A percentile compares a stretch with the other conserved stretches of the same genome.
Evolutionary conservation across 2,113 vertebrate species (phyloP).

Genomic region (Chitala chitala): DNA sequence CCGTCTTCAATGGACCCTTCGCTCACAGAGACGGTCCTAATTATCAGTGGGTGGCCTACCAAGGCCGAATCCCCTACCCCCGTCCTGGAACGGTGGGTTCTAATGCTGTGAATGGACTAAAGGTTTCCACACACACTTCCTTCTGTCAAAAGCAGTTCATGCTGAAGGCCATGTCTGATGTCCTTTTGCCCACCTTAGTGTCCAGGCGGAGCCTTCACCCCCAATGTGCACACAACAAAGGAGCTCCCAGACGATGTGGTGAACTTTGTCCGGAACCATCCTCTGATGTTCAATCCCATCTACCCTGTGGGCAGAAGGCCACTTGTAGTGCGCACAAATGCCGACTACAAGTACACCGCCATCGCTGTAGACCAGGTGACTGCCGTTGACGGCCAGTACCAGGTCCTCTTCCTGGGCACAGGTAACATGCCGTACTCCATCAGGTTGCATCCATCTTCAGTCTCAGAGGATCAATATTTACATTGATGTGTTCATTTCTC

Average conservation of each 20-base stretch:
- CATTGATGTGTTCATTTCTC: too few relatives aligned
- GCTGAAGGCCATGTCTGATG: background rate
- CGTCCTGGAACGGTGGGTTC: conserved; percentile 90
- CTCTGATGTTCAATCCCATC: conserved; percentile 92
- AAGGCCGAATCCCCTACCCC: conserved; percentile 92
- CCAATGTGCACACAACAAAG: conserved; percentile 83
- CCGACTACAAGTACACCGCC: conserved; percentile 87
- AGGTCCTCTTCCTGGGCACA: conserved; percentile 92
- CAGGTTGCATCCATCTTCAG: background rate
- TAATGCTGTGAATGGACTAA: too few relatives aligned
- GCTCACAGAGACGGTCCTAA: conserved; percentile 94
- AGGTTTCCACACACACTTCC: background rate
- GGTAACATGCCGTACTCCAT: conserved; percentile 55
- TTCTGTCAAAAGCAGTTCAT: background rate
- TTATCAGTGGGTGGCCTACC: conserved; percentile 91
- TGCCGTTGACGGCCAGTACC: conserved; percentile 87
- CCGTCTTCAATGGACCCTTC: conserved; percentile 95
- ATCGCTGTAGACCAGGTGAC: conserved; percentile 88
- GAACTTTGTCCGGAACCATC: conserved; percentile 92
- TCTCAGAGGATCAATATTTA: too few relatives aligned
- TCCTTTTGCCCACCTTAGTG: conserved; percentile 62
- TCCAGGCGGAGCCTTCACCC: conserved; percentile 94
- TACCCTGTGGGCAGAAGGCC: conserved; percentile 84
- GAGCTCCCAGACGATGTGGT: conserved; percentile 97
- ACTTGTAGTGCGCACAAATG: conserved; percentile 82